Base-by-base conservation (phyloP, 92 coral and sea anemone genomes). In the Epizoanthus illoricatus region DNA sequence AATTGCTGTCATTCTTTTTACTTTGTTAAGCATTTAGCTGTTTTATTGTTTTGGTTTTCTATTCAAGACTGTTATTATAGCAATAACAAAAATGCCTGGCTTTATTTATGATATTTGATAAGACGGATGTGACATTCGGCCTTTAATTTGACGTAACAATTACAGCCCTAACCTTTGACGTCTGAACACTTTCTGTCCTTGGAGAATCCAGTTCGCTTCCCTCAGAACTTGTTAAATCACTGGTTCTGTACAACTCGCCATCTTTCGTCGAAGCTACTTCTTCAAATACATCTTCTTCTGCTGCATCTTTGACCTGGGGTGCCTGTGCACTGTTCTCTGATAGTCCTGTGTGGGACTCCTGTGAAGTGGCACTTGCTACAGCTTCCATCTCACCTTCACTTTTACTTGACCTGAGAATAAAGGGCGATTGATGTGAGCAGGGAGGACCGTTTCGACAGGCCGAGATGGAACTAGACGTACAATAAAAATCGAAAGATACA, bases 381-480 rank as follows among this genome's bases (percentile, higher is more conserved):
- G 60, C 45, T 5, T 78, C 82, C 19, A 78, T 0, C 45, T 78
- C 82, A 9, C 82, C 41, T 45, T 78, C 82, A 63, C 82, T 78
- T 78, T 23, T 78, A 52, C 60, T 78, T 0, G 72, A 78, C 71
- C 82, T 78, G 21, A 36, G 33, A 73, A 73, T 45, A 28, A 18
- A 73, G 11, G 76, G 4, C 5, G 15, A 52, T 13, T 52, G 56
- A 9, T 13, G 56, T 52, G 16, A 52, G 15, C 10, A 52, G 56
- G 36, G 2, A 28, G 36, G 36, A 28, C 2, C 36, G 36, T 28
- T 1, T 28, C 1, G 36, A 2, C 36, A 28, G 36, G 36, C 1
- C 2, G 36, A 0, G 56, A 52, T 52, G 56, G 12, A 52, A 13
- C 2, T 52, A 13, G 12, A 52, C 56, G 15, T 11, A 52, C 10